Evolutionary conservation across 1,140 invertebrate genomes (phyloP).

Genomic region (Drosophila saltans): DNA sequence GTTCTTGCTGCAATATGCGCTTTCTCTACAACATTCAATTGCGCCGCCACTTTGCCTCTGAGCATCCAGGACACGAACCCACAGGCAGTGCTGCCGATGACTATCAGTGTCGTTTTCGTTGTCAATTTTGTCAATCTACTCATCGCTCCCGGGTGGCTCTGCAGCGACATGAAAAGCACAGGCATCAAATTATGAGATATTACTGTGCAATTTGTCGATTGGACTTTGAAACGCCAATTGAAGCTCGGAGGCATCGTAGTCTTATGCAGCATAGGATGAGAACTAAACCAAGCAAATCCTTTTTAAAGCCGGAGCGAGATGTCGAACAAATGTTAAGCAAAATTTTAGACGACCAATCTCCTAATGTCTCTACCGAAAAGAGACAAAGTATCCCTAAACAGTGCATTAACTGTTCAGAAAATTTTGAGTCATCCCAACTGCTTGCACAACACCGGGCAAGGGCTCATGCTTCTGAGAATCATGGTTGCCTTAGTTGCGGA

Average conservation of each 20-base stretch:
- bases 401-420: slow-evolving; percentile 52
- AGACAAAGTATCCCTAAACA: not conserved
- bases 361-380: slow-evolving; percentile 17
- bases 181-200: slow-evolving; percentile 85
- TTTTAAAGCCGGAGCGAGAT: slow-evolving; percentile 25
- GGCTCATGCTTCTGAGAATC: slow-evolving; percentile 63
- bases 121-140: slow-evolving; percentile 85
- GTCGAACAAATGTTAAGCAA: slow-evolving; percentile 51
- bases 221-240: slow-evolving; percentile 86
- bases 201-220: slow-evolving; percentile 88
- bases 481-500: slow-evolving; percentile 88
- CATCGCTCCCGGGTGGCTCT: slow-evolving; percentile 86
- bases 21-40: slow-evolving; percentile 90
- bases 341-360: slow-evolving; percentile 39
- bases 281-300: not conserved
- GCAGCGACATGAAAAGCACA: slow-evolving; percentile 86
- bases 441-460: slow-evolving; percentile 87
- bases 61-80: slow-evolving; percentile 37
- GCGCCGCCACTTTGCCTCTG: slow-evolving; percentile 86
- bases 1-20: slow-evolving; percentile 85
- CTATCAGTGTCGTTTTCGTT: slow-evolving; percentile 87
- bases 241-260: slow-evolving; percentile 88
- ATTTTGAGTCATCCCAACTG: slow-evolving; percentile 84
- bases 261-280: slow-evolving; percentile 84
- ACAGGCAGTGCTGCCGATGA: slow-evolving; percentile 85